These are phyloP conservation scores for Triplophysa yarkandensis DNA, from an alignment of 2,797 vertebrate genomes.

Conservation along the genomic window DNA sequence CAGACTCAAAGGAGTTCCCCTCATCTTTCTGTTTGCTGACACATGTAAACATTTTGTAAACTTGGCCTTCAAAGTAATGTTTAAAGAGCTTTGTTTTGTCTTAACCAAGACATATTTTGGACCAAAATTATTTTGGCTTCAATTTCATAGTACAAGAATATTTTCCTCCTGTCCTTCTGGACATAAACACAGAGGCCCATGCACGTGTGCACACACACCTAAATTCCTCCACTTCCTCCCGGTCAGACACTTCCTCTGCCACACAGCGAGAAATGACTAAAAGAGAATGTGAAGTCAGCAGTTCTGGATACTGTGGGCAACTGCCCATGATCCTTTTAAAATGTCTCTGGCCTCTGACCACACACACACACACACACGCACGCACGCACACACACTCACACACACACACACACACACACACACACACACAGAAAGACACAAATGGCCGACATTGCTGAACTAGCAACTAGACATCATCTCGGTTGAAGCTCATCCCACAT, in stretches of 20 bases:
- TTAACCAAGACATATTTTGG: neutral
- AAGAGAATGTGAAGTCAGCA: conserved; percentile 32
- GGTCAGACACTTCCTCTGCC: conserved; percentile 24
- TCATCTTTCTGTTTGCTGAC: neutral
- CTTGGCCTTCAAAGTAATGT: conserved; percentile 9
- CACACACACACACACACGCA: neutral
- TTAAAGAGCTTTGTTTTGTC: conserved; percentile 11
- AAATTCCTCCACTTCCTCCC: conserved; percentile 25
- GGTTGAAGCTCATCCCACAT: conserved; percentile 5
- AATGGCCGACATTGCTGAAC: conserved; percentile 1
- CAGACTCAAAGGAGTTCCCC: neutral
- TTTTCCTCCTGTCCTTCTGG: conserved; percentile 17
- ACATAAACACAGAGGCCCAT: conserved; percentile 34
- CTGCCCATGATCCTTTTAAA: conserved; percentile 34
- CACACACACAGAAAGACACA: neutral
- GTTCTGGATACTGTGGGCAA: conserved; percentile 30
- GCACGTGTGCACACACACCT: conserved; percentile 14
- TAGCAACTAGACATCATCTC: neutral
- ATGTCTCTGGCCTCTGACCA: conserved; percentile 36
- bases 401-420: conserved; percentile 9
- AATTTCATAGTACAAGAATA: conserved; percentile 15
- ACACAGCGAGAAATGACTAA: conserved; percentile 8
- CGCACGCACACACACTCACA: neutral
- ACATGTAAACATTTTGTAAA: conserved; percentile 15
- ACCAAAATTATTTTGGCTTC: conserved; percentile 18